These are phyloP conservation scores for Leptinotarsa undecemlineata DNA, from an alignment of 1,140 invertebrate species.

Conservation along the genomic window DNA sequence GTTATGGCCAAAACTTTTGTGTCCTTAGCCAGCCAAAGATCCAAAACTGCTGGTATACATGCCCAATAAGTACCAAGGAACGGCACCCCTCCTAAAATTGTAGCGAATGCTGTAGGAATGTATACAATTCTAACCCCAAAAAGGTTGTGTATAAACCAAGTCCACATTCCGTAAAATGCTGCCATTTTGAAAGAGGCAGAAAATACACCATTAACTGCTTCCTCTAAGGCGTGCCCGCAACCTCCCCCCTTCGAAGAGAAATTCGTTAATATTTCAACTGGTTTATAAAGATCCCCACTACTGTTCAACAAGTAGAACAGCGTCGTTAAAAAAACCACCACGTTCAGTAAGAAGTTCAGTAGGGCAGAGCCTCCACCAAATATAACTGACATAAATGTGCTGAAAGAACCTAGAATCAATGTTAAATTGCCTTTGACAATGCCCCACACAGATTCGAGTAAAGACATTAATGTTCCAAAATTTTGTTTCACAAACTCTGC, in stretches of 20 bases:
- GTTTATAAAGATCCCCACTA: slow-evolving; percentile 88
- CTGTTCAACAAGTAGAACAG: slow-evolving; percentile 93
- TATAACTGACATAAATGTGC: slow-evolving; percentile 83
- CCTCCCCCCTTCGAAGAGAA: slow-evolving; percentile 73
- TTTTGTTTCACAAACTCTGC: slow-evolving; percentile 88
- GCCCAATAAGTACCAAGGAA: slow-evolving; percentile 95
- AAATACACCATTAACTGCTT: slow-evolving; percentile 81
- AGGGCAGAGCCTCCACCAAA: slow-evolving; percentile 91
- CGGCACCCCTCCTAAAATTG: slow-evolving; percentile 90
- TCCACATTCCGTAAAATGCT: slow-evolving; percentile 96
- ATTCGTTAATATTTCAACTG: slow-evolving; percentile 79
- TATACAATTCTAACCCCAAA: slow-evolving; percentile 95
- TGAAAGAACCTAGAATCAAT: slow-evolving; percentile 83
- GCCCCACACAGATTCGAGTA: slow-evolving; percentile 90
- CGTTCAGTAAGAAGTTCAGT: slow-evolving; percentile 89
- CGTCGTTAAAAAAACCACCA: slow-evolving; percentile 95
- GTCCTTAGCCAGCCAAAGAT: slow-evolving; percentile 90
- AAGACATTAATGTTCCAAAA: slow-evolving; percentile 85
- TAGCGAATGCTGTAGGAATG: slow-evolving; percentile 90
- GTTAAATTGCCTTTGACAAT: slow-evolving; percentile 91
- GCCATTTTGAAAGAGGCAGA: slow-evolving; percentile 96
- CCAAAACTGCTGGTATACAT: slow-evolving; percentile 87
- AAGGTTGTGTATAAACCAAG: slow-evolving; percentile 94
- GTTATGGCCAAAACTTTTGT: slow-evolving; percentile 74
- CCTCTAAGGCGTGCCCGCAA: slow-evolving; percentile 77